Base-by-base conservation (phyloP, 2,113 vertebrate species). In the Seriola dumerili region DNA sequence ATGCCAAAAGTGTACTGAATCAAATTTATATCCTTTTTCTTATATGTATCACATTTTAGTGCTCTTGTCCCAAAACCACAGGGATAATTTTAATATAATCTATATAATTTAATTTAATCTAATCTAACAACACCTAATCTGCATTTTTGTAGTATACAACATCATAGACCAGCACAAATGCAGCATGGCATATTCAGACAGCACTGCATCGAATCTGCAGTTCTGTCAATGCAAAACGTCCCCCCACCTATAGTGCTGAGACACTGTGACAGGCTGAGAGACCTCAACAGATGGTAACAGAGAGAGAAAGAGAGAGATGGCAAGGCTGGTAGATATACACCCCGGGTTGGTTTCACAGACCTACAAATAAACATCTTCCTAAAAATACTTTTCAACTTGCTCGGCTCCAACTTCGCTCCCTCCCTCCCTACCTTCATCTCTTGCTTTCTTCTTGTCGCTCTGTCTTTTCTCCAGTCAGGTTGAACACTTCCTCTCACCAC, bases 281-380 rank as follows among this genome's bases (percentile, higher is more conserved):
- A 78, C 80, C 83, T 84, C 78, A 77, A 92, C 93, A 92, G 93
- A 93, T 93, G 92, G 89, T 72, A 38, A 70, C 54, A 23, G 54
- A 58, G 55, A 48, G 62, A 54, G 85, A 73, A 85, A 90, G 70
- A 66, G 89, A 46, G 85, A 71, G 88, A 91, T 86, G 86, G 86
- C 76, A 81, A 67, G 82, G 78, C 84, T 85, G 84, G 86, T 92
- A 89, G 89, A 88, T 85, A 83, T 92, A 91, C 79, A 91, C 86
- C 92, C 91, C 76, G 90, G 89, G 81, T 94, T 94, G 84, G 93
- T 95, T 95, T 95, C 93, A 94, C 87, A 80, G 89, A 89, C 91
- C 94, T 88, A 84, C 92, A 93, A 95, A 95, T 94, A 95, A 94
- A 94, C 92, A 85, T 93, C 92, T 85, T 81, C 84, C 95, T 95